Percentiles rank a stretch among this genome's conserved stretches.
These are phyloP conservation scores for Byasa hedistus DNA, from an alignment of 2,888 invertebrate species.

Conservation along the genomic window DNA sequence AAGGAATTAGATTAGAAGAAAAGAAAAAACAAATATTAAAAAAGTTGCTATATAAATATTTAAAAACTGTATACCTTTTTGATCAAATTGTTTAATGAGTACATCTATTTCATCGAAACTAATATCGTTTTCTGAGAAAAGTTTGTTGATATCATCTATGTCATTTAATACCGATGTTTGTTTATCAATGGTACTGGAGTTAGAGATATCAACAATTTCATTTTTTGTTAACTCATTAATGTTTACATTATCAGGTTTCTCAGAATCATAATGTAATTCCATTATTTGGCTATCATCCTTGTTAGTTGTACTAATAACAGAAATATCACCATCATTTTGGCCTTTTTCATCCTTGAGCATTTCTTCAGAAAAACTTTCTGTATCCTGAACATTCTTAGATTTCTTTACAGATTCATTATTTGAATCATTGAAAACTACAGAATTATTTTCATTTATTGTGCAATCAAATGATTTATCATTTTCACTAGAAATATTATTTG, in stretches of 20 bases:
- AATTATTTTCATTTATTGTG: slow-evolving; percentile 22
- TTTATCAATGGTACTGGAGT: background rate
- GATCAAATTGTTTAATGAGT: slow-evolving; percentile 62
- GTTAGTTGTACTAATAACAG: slow-evolving; percentile 12
- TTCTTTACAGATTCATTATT: slow-evolving; percentile 25
- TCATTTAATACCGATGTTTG: slow-evolving; percentile 6
- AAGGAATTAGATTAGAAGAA: too few relatives aligned
- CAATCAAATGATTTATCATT: background rate
- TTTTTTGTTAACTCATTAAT: slow-evolving; percentile 26
- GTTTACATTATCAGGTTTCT: slow-evolving; percentile 34
- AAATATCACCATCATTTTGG: slow-evolving; percentile 15
- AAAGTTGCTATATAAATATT: background rate
- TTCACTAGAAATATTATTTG: background rate
- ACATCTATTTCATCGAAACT: slow-evolving; percentile 64
- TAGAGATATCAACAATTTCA: slow-evolving; percentile 15
- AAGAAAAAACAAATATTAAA: background rate
- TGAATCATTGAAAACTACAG: slow-evolving; percentile 22
- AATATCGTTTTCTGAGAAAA: slow-evolving; percentile 61
- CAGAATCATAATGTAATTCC: slow-evolving; percentile 49
- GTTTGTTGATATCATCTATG: slow-evolving; percentile 38
- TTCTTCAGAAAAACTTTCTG: slow-evolving; percentile 5
- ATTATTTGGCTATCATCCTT: slow-evolving; percentile 47
- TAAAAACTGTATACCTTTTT: slow-evolving; percentile 43
- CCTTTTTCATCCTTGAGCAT: slow-evolving; percentile 8
- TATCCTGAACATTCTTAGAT: slow-evolving; percentile 11